These are phyloP conservation scores for Stenodema calcarata DNA, from an alignment of 2,888 invertebrate species.

Conservation along the genomic window DNA sequence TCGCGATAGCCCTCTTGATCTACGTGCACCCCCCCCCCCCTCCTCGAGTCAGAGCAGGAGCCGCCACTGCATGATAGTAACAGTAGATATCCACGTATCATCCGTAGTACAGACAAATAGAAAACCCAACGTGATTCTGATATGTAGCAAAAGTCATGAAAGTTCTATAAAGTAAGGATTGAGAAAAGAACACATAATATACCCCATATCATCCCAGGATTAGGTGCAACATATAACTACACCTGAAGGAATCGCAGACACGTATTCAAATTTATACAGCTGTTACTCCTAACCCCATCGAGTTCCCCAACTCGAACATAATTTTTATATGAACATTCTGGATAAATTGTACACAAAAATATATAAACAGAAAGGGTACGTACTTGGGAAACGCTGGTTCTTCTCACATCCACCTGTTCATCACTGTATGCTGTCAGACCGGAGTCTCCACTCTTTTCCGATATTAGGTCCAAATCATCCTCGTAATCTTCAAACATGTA, in stretches of 20 bases:
- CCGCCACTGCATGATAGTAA: too few relatives aligned
- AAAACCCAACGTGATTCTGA: neutral
- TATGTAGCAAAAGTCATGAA: neutral
- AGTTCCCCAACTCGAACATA: neutral
- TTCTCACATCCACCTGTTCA: constrained; percentile 60
- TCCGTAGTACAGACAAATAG: neutral
- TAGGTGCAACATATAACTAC: neutral
- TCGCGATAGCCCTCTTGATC: too few relatives aligned
- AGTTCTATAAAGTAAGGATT: neutral
- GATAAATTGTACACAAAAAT: neutral
- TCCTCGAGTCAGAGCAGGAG: too few relatives aligned
- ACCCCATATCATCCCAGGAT: neutral
- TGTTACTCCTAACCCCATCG: neutral
- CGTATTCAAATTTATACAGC: neutral
- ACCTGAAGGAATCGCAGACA: neutral
- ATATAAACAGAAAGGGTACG: neutral
- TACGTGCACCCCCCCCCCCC: too few relatives aligned
- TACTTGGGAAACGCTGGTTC: constrained; percentile 50
- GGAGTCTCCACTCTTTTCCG: constrained; percentile 62
- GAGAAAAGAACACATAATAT: neutral
- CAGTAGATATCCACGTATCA: too few relatives aligned
- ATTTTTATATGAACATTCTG: neutral
- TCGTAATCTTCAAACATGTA: constrained; percentile 97
- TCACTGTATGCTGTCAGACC: constrained; percentile 65
- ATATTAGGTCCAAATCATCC: constrained; percentile 76